Percentiles rank a stretch among this genome's conserved stretches.
Conservation (phyloP, 2,113 vertebrate genomes). For the Scortum barcoo region DNA sequence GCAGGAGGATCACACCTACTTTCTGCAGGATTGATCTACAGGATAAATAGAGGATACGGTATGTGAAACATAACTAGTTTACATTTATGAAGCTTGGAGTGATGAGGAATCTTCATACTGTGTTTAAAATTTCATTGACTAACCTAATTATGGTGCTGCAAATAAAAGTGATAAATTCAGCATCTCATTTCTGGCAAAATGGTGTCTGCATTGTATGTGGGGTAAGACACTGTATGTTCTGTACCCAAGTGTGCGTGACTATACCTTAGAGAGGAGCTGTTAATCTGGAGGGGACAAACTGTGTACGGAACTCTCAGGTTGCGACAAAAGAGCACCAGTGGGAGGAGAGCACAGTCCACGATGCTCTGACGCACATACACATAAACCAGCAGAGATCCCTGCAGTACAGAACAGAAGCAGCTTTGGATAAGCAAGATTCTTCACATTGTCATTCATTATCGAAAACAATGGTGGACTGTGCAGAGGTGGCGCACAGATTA, state of each 20-base stretch:
- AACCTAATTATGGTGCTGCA: not conserved
- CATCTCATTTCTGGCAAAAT: not conserved
- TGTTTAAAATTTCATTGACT: slow-evolving; percentile 4
- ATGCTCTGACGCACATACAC: slow-evolving; percentile 87
- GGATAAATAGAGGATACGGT: not conserved
- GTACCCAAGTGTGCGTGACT: not conserved
- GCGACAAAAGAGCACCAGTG: slow-evolving; percentile 89
- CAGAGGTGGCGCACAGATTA: slow-evolving; percentile 19
- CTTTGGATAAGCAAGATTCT: slow-evolving; percentile 39
- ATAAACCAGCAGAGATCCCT: slow-evolving; percentile 86
- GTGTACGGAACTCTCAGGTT: slow-evolving; percentile 89
- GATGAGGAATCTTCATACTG: not conserved
- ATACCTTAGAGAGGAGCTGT: slow-evolving; percentile 83
- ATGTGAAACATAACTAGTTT: not conserved
- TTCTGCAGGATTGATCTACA: slow-evolving; percentile 79
- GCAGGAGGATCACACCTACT: slow-evolving; percentile 79
- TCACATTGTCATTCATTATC: slow-evolving; percentile 47
- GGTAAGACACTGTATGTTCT: not conserved
- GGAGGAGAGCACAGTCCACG: slow-evolving; percentile 87
- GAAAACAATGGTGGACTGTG: slow-evolving; percentile 35
- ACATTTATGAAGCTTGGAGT: not conserved
- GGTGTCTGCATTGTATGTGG: not conserved
- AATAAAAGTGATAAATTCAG: slow-evolving; percentile 18
- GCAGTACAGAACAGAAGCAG: slow-evolving; percentile 60
- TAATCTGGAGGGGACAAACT: slow-evolving; percentile 65